Evolutionary conservation across 2,113 vertebrate species (phyloP).

Genomic region (Neopipo cinnamomea): DNA sequence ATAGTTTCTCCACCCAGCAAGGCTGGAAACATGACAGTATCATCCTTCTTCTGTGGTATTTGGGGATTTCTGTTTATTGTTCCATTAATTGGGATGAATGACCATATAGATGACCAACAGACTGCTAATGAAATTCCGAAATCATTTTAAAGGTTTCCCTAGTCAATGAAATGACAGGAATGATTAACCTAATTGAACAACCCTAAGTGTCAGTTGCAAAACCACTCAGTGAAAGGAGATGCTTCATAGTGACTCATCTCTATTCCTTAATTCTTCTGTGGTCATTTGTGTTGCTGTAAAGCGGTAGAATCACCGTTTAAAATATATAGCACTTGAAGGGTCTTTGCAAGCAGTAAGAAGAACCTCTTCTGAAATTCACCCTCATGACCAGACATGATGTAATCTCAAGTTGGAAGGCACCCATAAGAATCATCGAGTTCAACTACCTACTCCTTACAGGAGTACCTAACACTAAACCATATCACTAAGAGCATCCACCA

Average conservation of each 20-base stretch:
- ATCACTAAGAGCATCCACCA: too few species aligned
- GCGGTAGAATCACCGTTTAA: background rate
- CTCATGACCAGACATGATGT: background rate
- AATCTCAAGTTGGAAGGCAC: background rate
- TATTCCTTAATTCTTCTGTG: background rate
- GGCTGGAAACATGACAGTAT: background rate
- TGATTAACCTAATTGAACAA: background rate
- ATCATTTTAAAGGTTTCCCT: background rate
- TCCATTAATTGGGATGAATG: background rate
- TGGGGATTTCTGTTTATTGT: background rate
- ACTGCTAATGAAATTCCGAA: background rate
- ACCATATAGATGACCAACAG: background rate
- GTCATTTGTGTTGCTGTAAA: background rate
- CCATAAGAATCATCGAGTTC: background rate
- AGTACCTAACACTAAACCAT: background rate
- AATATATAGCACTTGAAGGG: accelerated
- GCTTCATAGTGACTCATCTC: background rate
- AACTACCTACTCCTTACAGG: background rate
- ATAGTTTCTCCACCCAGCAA: background rate
- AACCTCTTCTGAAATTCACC: background rate
- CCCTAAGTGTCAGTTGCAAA: background rate
- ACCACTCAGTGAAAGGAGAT: background rate
- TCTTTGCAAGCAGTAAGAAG: background rate
- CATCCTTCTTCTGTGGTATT: background rate
- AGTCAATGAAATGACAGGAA: background rate